Evolutionary conservation across 2,797 vertebrate species (phyloP).

Genomic region (Arctocebus calabarensis): DNA sequence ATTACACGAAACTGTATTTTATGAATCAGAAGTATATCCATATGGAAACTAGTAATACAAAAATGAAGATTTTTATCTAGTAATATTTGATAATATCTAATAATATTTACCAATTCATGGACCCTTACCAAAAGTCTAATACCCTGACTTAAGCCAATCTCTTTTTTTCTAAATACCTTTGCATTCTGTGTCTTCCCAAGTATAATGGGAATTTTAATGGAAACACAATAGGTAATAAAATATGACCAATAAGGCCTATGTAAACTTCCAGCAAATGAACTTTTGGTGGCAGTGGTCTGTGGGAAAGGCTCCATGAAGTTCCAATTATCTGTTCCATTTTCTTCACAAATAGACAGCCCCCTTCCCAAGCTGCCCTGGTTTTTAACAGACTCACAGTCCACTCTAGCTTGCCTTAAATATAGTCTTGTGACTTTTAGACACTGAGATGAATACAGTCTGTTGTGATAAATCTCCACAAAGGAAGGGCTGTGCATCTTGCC

Average conservation of each 20-base stretch:
- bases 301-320: background rate
- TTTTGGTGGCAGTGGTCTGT: background rate
- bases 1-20: background rate
- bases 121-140: background rate
- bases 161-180: constrained; percentile 21
- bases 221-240: background rate
- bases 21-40: background rate
- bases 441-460: background rate
- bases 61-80: too few relatives aligned
- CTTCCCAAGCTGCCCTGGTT: background rate
- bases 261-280: background rate
- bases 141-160: background rate
- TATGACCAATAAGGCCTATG: background rate
- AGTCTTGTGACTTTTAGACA: background rate
- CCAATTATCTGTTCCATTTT: background rate
- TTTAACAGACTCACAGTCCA: background rate
- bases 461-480: background rate
- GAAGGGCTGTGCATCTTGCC: background rate
- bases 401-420: background rate
- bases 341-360: background rate
- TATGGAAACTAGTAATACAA: background rate
- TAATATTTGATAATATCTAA: background rate
- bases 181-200: background rate
- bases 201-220: background rate
- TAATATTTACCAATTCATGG: constrained; percentile 10